Conservation (phyloP, 2,888 invertebrate genomes). For the Micoletzkya japonica region DNA sequence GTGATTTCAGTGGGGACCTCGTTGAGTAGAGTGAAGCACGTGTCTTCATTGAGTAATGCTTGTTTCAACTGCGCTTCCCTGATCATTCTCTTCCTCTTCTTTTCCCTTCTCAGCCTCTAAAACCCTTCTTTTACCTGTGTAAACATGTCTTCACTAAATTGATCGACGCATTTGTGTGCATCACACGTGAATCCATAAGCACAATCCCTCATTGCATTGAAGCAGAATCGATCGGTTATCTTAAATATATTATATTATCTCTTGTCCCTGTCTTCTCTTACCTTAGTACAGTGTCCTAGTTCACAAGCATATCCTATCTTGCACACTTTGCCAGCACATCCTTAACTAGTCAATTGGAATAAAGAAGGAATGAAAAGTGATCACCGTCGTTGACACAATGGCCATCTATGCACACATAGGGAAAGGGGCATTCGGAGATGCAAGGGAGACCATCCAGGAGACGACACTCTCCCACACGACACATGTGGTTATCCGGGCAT, state of each 20-base stretch:
- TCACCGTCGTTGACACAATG: constrained; percentile 19
- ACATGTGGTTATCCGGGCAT: constrained; percentile 11
- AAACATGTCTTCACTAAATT: too few species aligned
- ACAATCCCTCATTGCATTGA: constrained; percentile 27
- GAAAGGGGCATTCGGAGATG: constrained; percentile 21
- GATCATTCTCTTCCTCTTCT: too few species aligned
- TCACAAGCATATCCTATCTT: constrained; percentile 10
- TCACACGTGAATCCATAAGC: constrained; percentile 25
- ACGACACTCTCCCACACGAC: constrained; percentile 19
- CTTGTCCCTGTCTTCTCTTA: neutral
- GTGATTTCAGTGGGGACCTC: too few species aligned
- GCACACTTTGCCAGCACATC: constrained; percentile 11
- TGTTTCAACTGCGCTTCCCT: too few species aligned
- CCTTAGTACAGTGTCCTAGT: constrained; percentile 8
- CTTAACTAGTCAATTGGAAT: neutral
- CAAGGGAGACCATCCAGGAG: constrained; percentile 19
- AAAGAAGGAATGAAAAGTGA: neutral
- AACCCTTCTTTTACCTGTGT: too few species aligned
- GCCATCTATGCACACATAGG: constrained; percentile 20
- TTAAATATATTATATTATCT: neutral
- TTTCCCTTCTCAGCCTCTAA: too few species aligned
- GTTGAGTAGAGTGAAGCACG: too few species aligned
- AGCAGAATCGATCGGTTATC: constrained; percentile 21
- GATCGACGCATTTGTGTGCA: constrained; percentile 12
- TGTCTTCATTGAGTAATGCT: too few species aligned